phyloP scores from a whole-genome alignment of 1,140 invertebrate genomes.

The Oedothorax gibbosus region DNA sequence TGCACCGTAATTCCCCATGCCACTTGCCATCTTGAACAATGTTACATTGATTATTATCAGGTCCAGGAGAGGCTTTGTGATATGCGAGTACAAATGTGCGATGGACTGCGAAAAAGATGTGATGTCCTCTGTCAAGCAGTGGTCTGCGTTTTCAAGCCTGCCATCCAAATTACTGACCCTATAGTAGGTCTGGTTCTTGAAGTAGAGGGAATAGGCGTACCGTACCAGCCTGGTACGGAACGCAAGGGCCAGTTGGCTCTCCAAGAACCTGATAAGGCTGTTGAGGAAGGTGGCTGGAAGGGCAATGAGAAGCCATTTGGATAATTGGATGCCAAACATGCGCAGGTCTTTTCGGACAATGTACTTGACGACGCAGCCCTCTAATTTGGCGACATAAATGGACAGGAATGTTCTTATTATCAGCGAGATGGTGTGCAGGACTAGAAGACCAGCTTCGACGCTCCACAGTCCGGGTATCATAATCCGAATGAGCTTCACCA shows the following conservation, averaged over 20 bases:
- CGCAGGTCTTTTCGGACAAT: constrained; percentile 89
- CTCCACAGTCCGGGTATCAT: constrained; percentile 90
- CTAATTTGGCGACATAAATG: constrained; percentile 95
- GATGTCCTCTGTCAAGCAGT: constrained; percentile 97
- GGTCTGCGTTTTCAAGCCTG: constrained; percentile 94
- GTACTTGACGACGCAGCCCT: constrained; percentile 95
- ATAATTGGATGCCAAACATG: constrained; percentile 83
- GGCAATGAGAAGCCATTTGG: constrained; percentile 93
- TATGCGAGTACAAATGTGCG: constrained; percentile 95
- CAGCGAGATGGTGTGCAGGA: constrained; percentile 87
- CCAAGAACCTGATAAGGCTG: constrained; percentile 94
- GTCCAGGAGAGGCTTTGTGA: constrained; percentile 96
- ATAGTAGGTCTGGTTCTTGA: constrained; percentile 96
- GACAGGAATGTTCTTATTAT: constrained; percentile 94
- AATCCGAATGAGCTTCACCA: constrained; percentile 79
- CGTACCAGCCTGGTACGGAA: constrained; percentile 91
- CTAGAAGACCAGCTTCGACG: constrained; percentile 83
- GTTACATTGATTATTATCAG: constrained; percentile 89
- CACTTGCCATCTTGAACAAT: constrained; percentile 81
- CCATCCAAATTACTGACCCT: constrained; percentile 90
- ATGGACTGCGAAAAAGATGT: constrained; percentile 91
- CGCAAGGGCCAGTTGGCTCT: constrained; percentile 89
- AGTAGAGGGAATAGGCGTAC: constrained; percentile 93
- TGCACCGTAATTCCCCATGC: constrained; percentile 77
- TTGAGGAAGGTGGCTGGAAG: constrained; percentile 98